Conservation (phyloP, 2,797 vertebrate species). For the Sebastes oblongus region DNA sequence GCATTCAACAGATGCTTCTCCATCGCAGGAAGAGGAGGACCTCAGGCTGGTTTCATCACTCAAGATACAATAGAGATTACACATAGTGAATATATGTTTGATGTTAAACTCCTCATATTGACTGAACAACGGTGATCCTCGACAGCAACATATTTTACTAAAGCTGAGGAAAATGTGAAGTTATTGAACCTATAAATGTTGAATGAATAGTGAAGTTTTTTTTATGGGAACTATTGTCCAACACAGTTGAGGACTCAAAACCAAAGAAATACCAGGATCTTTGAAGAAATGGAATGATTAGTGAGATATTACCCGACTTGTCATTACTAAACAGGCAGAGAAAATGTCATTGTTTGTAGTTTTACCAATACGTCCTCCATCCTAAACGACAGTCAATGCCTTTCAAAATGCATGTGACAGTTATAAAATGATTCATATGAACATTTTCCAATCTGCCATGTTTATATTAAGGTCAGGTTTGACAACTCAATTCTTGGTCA, state of each 20-base stretch:
- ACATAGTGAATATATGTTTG: neutral
- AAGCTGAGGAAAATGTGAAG: neutral
- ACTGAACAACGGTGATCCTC: neutral
- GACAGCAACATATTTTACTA: neutral
- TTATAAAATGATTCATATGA: no score
- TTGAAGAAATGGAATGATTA: neutral
- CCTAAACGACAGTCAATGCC: neutral
- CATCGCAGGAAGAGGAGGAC: neutral
- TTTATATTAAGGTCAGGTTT: no score
- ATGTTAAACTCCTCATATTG: neutral
- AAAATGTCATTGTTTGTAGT: neutral
- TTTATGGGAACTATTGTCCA: neutral
- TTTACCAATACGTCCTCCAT: neutral
- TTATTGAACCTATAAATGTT: neutral
- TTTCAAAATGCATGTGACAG: no score
- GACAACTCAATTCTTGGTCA: no score
- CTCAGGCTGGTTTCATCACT: neutral
- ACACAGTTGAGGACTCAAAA: neutral
- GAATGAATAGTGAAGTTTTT: neutral
- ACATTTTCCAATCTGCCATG: no score
- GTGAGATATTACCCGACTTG: neutral
- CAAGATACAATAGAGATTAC: no score
- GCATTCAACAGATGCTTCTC: neutral
- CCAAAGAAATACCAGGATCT: neutral
- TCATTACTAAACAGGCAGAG: neutral